Evolutionary conservation across 30 jellyfish, hydroid and myxozoan genomes (phyloP).

Genomic region (Cassiopea andromeda): DNA sequence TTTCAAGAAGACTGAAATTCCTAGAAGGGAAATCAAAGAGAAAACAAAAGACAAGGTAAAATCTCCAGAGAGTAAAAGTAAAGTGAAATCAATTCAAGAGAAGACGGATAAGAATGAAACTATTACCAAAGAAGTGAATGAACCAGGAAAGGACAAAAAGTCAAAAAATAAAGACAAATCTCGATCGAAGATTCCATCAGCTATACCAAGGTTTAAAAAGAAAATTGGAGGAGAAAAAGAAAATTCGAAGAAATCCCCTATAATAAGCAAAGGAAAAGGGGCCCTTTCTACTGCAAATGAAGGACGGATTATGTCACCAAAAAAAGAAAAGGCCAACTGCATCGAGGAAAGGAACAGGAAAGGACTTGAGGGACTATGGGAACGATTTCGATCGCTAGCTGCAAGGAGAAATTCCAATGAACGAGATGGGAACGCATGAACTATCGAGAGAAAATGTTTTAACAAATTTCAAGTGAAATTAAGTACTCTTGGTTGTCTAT

Average conservation of each 20-base stretch:
- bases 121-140: not conserved
- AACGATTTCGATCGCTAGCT: conserved; percentile 36
- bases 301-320: not conserved
- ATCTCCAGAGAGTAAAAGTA: not conserved
- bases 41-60: not conserved
- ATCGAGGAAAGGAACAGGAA: not conserved
- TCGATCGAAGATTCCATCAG: conserved; percentile 24
- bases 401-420: conserved; percentile 50
- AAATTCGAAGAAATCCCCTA: not conserved
- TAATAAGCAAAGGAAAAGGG: not conserved
- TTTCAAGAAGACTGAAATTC: not conserved
- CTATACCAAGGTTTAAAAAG: conserved; percentile 31
- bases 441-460: not conserved
- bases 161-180: not conserved
- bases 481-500: too few relatives aligned
- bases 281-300: not conserved
- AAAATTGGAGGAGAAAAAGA: conserved; percentile 5
- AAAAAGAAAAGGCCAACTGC: not conserved
- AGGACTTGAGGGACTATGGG: conserved; percentile 36
- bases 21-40: not conserved
- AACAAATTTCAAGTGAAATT: too few relatives aligned
- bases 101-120: not conserved
- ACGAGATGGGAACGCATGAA: not conserved
- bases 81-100: not conserved
- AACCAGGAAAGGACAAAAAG: not conserved